Base-by-base conservation (phyloP, 2,797 vertebrate genomes). In the Pangasius djambal region DNA sequence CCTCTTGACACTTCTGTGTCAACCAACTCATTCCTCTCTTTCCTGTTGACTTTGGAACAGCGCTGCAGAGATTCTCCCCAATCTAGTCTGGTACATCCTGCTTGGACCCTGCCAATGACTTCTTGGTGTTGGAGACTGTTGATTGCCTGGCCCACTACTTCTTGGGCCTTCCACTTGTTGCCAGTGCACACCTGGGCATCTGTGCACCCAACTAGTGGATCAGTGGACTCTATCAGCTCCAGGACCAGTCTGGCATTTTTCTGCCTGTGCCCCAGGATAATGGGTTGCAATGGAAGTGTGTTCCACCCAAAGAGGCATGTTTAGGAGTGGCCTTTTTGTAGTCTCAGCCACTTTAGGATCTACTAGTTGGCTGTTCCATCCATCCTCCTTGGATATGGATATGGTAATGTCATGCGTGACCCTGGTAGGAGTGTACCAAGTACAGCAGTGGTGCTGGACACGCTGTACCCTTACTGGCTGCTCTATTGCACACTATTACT, bases 401-500 rank as follows among this genome's bases (percentile, higher is more conserved):
- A 74, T 44, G 20, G 20, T 25, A 52, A 16, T 31, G 6, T 50
- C 13, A 50, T 48, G 28, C 52, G 28, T 78, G 25, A 50, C 13
- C 15, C 28, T 50, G 13, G 25, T 52, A 78, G 48, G 13, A 31
- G 13, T 52, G 8, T 31, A 18, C 55, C 2, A 31, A n/a, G 50
- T 79, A 79, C 77, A 79, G 28, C 50, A 18, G 75, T 78, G n/a
- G 15, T 55, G 75, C 72, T 75, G 72, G 9, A 13, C 40, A 75
- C 4, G n/a, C 12, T n/a, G 12, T 16, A 78, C 48, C n/a, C 25
- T 77, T 50, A 74, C 37, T 40, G 34, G 18, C 6, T 72, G 69
- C 13, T 28, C 20, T 44, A 48, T 28, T n/a, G 22, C 10, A 75
- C 9, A 28, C 40, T 61, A 61, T 61, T 61, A 61, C 59, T 61